Evolutionary conservation across 2,113 vertebrate genomes (phyloP).

Genomic region (Empidonax traillii): DNA sequence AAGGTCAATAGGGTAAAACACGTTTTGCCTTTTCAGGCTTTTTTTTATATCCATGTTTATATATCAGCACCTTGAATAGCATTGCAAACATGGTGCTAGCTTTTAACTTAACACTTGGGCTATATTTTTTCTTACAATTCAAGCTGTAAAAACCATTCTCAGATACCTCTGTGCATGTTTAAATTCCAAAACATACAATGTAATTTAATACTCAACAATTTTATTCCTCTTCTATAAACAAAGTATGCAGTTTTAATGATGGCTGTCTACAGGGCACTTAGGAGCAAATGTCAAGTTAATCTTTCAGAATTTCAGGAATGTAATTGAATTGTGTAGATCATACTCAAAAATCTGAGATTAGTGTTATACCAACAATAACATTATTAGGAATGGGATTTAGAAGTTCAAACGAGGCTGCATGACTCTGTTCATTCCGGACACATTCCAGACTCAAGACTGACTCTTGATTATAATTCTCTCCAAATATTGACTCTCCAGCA

Average conservation of each 20-base stretch:
- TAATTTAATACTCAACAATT: neutral
- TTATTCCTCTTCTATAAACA: neutral
- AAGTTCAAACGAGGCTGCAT: neutral
- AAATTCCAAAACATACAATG: neutral
- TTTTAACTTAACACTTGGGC: neutral
- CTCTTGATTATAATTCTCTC: neutral
- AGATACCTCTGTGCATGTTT: neutral
- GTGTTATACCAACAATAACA: neutral
- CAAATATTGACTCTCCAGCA: neutral
- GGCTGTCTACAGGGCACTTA: neutral
- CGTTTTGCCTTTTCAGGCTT: neutral
- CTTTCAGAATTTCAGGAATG: neutral
- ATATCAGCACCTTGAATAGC: neutral
- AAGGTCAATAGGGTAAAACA: neutral
- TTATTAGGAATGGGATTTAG: neutral
- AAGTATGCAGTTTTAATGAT: neutral
- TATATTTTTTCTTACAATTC: neutral
- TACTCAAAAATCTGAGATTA: neutral
- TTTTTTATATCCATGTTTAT: neutral
- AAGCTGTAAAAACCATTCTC: neutral
- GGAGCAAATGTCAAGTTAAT: neutral
- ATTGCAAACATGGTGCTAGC: neutral
- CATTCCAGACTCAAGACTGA: neutral
- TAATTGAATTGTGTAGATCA: neutral
- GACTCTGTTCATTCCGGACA: neutral